Evolutionary conservation across 2,797 vertebrate species (phyloP), one percentile per base, ranked within the genome.

Genomic region (Pitangus sulphuratus): DNA sequence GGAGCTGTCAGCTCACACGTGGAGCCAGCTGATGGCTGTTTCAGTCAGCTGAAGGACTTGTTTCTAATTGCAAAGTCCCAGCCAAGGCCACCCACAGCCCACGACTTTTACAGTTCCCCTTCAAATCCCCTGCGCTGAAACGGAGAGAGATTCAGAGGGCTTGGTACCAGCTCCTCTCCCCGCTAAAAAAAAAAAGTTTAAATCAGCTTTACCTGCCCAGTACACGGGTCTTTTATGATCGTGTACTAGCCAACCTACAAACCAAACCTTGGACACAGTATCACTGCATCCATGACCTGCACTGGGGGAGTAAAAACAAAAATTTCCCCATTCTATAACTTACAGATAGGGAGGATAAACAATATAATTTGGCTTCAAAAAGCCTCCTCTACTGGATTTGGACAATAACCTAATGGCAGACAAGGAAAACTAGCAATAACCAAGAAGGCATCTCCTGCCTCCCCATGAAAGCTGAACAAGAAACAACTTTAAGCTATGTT

Each of bases 401-500:
- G 35, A 45, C 44, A 80, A 89, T 24, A 69, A 84, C 50, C 33
- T 64, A 54, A 26, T 17, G 31, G 31, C 22, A 74, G n/a, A 31
- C n/a, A 91, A 35, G 26, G 26, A 51, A 82, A 84, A 70, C 14
- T 13, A 48, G 28, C 35, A 60, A 40, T 33, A 76, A 69, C 15
- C 33, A 69, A 58, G 44, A 57, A 44, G 44, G 20, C 0, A 0
- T 47, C 66, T 87, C 53, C 83, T 87, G 54, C 33, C 28, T 61
- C 44, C 35, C 45, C 26, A 18, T 22, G 28, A 50, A 22, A 72
- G 31, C 16, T 61, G 72, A 72, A 3, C 22, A 70, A 85, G 9
- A 22, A 69, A 48, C n/a, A 74, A 78, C 0, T 0, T 44, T 30
- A 68, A 48, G 16, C 30, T 74, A 6, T n/a, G 25, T 44, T 48